A percentile compares a stretch with the other conserved stretches of the same genome.
These are phyloP conservation scores for Chelonoidis abingdonii DNA, from an alignment of 2,113 vertebrate species.

Conservation along the genomic window DNA sequence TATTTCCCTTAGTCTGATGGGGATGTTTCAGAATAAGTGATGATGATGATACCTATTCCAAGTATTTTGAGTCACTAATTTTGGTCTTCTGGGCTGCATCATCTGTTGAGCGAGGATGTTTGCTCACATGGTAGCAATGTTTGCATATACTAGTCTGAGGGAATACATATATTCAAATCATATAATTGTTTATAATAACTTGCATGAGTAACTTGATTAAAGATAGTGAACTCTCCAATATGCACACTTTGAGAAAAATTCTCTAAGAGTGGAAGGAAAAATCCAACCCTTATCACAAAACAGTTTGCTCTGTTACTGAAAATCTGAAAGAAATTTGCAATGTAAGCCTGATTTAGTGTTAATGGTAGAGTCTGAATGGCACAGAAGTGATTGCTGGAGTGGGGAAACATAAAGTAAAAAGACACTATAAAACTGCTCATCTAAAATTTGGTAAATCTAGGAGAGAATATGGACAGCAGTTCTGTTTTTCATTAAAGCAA, in stretches of 20 bases:
- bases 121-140: rapidly evolving
- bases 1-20: slow-evolving; percentile 51
- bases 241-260: no score
- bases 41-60: neutral
- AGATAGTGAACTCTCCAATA: rapidly evolving
- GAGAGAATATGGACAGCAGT: neutral
- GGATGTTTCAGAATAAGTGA: neutral
- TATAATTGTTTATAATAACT: neutral
- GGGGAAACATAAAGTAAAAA: rapidly evolving
- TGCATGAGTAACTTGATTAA: neutral
- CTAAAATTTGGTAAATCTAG: neutral
- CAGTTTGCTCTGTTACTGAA: neutral
- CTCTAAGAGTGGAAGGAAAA: neutral
- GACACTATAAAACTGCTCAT: rapidly evolving
- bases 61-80: rapidly evolving
- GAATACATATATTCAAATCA: neutral
- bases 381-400: neutral
- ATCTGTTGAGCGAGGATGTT: neutral
- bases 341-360: rapidly evolving
- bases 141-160: neutral
- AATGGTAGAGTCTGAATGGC: neutral
- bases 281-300: rapidly evolving
- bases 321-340: neutral
- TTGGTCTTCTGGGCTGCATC: neutral
- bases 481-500: neutral